Conservation (phyloP, 2,888 invertebrate species). For the Sipunculus nudus region DNA sequence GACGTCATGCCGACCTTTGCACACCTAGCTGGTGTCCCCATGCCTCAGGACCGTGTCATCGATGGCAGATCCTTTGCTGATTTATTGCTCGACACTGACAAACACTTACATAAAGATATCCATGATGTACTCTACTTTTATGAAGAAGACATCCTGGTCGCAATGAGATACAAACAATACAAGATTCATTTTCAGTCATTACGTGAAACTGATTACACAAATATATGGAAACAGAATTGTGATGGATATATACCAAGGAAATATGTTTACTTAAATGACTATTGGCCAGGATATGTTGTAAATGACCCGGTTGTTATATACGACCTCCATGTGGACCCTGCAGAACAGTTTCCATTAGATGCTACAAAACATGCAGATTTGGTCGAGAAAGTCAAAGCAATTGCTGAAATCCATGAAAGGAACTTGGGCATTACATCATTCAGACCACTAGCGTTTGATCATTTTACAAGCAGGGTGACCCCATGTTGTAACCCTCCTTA, state of each 20-base stretch:
- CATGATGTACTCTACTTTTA: conserved; percentile 12
- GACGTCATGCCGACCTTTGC: conserved; percentile 28
- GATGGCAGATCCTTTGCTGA: conserved; percentile 15
- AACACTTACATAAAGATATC: neutral
- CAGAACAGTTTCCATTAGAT: conserved; percentile 18
- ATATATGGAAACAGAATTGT: too few species aligned
- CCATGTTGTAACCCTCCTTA: conserved; percentile 34
- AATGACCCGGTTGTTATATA: too few species aligned
- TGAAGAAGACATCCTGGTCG: conserved; percentile 2
- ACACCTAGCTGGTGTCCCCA: conserved; percentile 9
- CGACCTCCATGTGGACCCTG: conserved; percentile 25
- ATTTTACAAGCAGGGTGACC: too few species aligned
- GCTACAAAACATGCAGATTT: too few species aligned
- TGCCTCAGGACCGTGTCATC: neutral
- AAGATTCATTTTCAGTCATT: conserved; percentile 21
- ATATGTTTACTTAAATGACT: too few species aligned
- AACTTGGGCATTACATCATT: too few species aligned
- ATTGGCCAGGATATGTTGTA: too few species aligned
- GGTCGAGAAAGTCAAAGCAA: too few species aligned
- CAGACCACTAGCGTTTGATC: too few species aligned
- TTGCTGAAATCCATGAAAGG: too few species aligned
- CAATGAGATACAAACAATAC: conserved; percentile 13
- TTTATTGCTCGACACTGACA: neutral
- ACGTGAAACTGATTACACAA: too few species aligned
- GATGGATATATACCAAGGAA: too few species aligned